Conservation (phyloP, 2,797 vertebrate species). For the Crocodylus rhombifer region DNA sequence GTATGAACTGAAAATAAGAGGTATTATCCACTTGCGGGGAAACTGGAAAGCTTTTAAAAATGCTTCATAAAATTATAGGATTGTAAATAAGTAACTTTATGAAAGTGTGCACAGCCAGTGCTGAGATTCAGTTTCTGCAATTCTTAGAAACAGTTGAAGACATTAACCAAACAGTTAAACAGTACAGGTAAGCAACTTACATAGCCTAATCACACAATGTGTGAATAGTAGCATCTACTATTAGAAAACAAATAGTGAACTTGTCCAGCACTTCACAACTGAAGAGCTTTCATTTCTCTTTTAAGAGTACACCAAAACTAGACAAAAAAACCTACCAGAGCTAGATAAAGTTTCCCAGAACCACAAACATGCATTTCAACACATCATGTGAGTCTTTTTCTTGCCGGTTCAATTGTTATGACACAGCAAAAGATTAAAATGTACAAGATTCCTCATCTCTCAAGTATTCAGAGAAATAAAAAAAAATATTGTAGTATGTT, state of each 20-base stretch:
- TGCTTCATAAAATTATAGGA: not conserved
- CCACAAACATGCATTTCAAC: not conserved
- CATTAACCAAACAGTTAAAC: not conserved
- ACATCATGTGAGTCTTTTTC: not conserved
- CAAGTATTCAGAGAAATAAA: not conserved
- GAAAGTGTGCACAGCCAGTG: not conserved
- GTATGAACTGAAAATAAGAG: not conserved
- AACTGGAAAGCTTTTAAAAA: not conserved
- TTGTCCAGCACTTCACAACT: not conserved
- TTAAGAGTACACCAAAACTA: not conserved
- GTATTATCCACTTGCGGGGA: not conserved
- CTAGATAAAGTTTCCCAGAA: not conserved
- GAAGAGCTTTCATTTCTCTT: not conserved
- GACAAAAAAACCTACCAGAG: not conserved
- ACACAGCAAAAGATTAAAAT: not conserved
- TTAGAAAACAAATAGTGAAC: not conserved
- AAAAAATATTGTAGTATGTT: not conserved
- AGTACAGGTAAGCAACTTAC: not conserved
- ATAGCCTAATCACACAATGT: not conserved
- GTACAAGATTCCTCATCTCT: not conserved
- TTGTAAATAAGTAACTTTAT: not conserved
- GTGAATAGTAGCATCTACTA: not conserved
- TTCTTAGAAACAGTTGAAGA: constrained; percentile 2
- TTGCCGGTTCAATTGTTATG: not conserved
- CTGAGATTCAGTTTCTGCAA: not conserved